phyloP scores from a whole-genome alignment of 2,797 vertebrate genomes.

The Ambastaia sidthimunki region DNA sequence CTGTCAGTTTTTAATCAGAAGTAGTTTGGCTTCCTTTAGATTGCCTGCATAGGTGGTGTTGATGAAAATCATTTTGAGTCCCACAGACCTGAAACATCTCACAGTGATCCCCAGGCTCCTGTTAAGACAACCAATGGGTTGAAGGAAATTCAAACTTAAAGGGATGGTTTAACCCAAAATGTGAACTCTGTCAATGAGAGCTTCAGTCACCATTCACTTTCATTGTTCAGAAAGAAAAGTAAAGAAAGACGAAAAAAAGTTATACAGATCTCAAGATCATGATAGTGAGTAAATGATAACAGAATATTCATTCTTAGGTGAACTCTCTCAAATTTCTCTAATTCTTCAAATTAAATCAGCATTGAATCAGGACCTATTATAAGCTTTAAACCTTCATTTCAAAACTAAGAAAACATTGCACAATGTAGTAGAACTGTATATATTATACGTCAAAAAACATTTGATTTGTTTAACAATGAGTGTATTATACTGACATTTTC shows the following conservation, averaged over 20 bases:
- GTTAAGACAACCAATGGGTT: background rate
- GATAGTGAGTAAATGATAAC: background rate
- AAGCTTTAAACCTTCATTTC: slow-evolving; percentile 2
- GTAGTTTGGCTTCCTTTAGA: slow-evolving; percentile 10
- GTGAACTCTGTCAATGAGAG: no score
- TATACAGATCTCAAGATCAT: background rate
- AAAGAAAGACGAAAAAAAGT: no score
- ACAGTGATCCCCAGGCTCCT: background rate
- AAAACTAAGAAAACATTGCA: background rate
- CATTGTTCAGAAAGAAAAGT: no score
- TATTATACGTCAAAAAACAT: slow-evolving; percentile 6
- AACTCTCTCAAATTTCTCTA: background rate
- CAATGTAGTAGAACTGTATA: background rate
- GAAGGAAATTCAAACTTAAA: background rate
- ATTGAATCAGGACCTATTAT: slow-evolving; percentile 3
- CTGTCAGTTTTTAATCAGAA: slow-evolving; percentile 30
- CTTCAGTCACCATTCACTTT: no score
- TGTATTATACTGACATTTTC: slow-evolving; percentile 1
- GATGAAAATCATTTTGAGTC: slow-evolving; percentile 3
- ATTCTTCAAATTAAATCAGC: background rate
- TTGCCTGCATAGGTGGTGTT: background rate
- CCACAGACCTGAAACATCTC: slow-evolving; percentile 10
- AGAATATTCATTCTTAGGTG: background rate
- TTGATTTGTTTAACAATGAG: background rate
- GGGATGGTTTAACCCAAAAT: background rate